Evolutionary conservation across 2,113 vertebrate species (phyloP).

Genomic region (Gymnobelideus leadbeateri): DNA sequence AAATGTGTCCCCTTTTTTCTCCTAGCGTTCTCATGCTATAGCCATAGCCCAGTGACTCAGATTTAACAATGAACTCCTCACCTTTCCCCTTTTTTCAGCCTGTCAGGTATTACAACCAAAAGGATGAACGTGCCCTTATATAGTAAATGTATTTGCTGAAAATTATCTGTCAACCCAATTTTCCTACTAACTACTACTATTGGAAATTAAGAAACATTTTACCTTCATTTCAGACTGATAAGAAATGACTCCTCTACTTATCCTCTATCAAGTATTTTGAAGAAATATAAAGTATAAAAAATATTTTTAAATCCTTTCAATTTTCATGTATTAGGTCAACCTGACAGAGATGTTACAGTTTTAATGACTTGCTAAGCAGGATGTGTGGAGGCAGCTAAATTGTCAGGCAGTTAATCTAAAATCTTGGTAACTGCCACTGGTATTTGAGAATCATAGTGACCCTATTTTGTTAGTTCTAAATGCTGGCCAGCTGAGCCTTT

Average conservation of each 20-base stretch:
- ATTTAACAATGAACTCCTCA: background rate
- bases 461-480: background rate
- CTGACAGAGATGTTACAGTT: too few relatives aligned
- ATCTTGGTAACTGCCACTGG: background rate
- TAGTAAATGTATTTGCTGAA: background rate
- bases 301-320: too few relatives aligned
- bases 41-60: background rate
- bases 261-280: too few relatives aligned
- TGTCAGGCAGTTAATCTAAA: too few relatives aligned
- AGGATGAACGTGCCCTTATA: background rate
- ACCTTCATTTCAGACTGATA: too few relatives aligned
- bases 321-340: too few relatives aligned
- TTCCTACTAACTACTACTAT: background rate
- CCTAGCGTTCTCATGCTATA: too few relatives aligned
- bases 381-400: background rate
- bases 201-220: background rate
- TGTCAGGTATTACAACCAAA: background rate
- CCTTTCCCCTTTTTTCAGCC: background rate
- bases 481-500: background rate
- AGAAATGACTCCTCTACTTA: too few relatives aligned
- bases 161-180: background rate
- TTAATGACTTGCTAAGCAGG: too few relatives aligned
- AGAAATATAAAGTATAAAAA: too few relatives aligned
- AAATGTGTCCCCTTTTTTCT: background rate
- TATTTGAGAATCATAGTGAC: background rate